These are phyloP conservation scores for Bolinopsis microptera DNA, from an alignment of 37 sponge, comb jelly and placozoan genomes.

Conservation along the genomic window DNA sequence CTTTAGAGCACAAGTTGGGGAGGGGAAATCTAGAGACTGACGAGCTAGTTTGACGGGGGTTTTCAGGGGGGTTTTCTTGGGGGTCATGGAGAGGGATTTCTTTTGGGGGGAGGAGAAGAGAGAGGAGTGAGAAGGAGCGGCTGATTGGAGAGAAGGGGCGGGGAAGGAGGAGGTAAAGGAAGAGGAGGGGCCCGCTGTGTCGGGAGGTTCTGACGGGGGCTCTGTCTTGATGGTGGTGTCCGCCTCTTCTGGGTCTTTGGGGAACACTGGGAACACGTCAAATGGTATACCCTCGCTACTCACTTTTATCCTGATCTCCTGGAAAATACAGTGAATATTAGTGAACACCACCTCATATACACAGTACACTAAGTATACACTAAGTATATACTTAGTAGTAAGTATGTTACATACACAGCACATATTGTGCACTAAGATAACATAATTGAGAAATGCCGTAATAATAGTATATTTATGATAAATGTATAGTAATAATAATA, in stretches of 20 bases:
- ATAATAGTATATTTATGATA: too few species aligned
- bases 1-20: not conserved
- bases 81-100: not conserved
- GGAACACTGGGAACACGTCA: slow-evolving; percentile 15
- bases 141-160: not conserved
- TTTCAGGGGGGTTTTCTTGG: slow-evolving; percentile 17
- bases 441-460: too few species aligned
- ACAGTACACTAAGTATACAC: not conserved
- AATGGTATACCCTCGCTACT: not conserved
- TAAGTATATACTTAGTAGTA: not conserved
- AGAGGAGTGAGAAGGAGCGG: not conserved
- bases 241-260: not conserved
- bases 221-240: not conserved
- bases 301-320: slow-evolving; percentile 12
- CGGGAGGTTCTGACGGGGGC: not conserved
- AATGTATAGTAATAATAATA: too few species aligned
- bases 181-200: not conserved
- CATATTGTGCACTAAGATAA: too few species aligned
- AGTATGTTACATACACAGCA: too few species aligned
- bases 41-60: slow-evolving; percentile 8
- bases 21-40: slow-evolving; percentile 14
- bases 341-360: too few species aligned
- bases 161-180: not conserved
- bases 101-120: not conserved
- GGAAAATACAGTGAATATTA: not conserved